phyloP scores from a whole-genome alignment of 2,888 invertebrate genomes.

The Thymelicus acteon region DNA sequence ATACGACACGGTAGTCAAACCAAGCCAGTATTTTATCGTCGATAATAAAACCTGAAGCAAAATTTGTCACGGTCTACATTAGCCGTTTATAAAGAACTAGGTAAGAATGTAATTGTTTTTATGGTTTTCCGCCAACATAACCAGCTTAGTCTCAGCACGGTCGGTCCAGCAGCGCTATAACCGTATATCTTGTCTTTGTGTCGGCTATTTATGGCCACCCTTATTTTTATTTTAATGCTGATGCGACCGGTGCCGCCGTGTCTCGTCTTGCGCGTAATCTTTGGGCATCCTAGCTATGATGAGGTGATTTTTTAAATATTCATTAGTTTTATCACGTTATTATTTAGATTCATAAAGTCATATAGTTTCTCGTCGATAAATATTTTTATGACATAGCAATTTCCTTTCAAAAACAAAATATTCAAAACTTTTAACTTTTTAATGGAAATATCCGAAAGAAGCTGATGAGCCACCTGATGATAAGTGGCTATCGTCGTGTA shows the following conservation, averaged over 20 bases:
- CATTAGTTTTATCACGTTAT: no score
- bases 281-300: slow-evolving; percentile 32
- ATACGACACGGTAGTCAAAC: not conserved
- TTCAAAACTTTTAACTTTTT: no score
- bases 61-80: slow-evolving; percentile 1
- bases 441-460: no score
- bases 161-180: slow-evolving; percentile 74
- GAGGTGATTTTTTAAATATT: slow-evolving; percentile 8
- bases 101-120: slow-evolving; percentile 48
- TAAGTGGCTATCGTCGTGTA: no score
- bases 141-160: slow-evolving; percentile 36
- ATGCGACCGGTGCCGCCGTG: slow-evolving; percentile 79
- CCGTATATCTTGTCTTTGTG: slow-evolving; percentile 83
- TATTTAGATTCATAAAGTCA: no score
- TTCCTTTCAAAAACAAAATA: no score
- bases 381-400: no score
- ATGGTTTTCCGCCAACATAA: slow-evolving; percentile 25
- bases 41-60: not conserved
- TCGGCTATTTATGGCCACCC: slow-evolving; percentile 76
- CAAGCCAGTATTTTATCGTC: not conserved
- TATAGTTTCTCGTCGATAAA: no score
- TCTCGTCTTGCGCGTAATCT: slow-evolving; percentile 73
- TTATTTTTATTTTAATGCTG: slow-evolving; percentile 85
- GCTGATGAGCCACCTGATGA: no score
- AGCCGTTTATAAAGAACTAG: slow-evolving; percentile 10